A percentile compares a stretch with the other conserved stretches of the same genome.
phyloP scores from a whole-genome alignment of 2,888 invertebrate genomes.

The Steinernema carpocapsae region DNA sequence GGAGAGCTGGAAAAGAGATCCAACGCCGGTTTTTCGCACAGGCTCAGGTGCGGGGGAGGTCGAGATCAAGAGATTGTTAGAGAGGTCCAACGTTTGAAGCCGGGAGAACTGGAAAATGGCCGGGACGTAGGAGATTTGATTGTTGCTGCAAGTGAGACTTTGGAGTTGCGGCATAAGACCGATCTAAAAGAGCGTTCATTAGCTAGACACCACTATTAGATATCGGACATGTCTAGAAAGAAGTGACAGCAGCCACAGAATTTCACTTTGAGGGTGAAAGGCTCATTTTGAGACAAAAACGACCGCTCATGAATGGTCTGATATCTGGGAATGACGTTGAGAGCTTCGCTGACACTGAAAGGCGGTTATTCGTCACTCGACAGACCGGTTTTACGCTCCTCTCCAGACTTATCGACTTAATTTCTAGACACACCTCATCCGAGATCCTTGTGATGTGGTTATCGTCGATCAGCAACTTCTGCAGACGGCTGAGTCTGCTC shows the following conservation, averaged over 20 bases:
- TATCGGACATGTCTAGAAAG: too few species aligned
- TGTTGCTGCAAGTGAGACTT: background rate
- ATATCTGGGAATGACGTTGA: too few species aligned
- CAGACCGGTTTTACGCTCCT: too few species aligned
- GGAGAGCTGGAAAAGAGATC: background rate
- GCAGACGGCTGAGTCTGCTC: background rate
- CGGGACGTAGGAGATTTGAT: background rate
- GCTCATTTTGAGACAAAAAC: too few species aligned
- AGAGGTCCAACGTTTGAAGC: background rate
- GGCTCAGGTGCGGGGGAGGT: background rate
- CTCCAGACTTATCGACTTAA: too few species aligned
- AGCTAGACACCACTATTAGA: too few species aligned
- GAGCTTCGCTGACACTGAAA: too few species aligned
- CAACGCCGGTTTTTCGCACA: background rate
- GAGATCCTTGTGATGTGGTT: background rate
- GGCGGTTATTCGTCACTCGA: too few species aligned
- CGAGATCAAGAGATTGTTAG: background rate
- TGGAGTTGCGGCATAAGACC: background rate
- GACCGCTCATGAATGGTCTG: too few species aligned
- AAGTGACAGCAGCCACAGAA: too few species aligned
- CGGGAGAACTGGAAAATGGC: background rate
- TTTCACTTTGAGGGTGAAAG: background rate
- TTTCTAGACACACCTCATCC: background rate
- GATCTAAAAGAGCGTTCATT: background rate
- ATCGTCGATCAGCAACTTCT: background rate